These are phyloP conservation scores for Homarus gammarus DNA, from an alignment of 2,888 invertebrate genomes.

Conservation along the genomic window DNA sequence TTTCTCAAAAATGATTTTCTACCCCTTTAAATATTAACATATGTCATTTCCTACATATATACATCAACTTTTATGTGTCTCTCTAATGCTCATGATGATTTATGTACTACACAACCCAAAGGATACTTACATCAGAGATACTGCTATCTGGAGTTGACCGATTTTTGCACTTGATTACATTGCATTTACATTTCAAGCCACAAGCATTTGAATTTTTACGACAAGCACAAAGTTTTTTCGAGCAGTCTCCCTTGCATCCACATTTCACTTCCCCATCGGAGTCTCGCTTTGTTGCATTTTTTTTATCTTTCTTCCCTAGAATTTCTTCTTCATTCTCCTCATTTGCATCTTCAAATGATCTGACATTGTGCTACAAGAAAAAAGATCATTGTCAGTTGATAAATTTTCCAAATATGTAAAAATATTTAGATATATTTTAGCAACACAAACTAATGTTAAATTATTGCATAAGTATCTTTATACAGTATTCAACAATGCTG, in stretches of 20 bases:
- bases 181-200: conserved; percentile 58
- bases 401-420: not conserved
- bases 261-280: conserved; percentile 56
- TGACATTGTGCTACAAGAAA: not conserved
- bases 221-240: conserved; percentile 59
- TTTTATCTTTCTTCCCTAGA: not conserved
- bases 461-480: too few relatives aligned
- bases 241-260: conserved; percentile 67
- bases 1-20: too few relatives aligned
- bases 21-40: too few relatives aligned
- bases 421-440: not conserved
- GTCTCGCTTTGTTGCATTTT: conserved; percentile 24
- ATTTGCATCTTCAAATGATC: conserved; percentile 1
- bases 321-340: not conserved
- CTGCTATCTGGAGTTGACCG: conserved; percentile 78
- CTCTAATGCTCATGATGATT: not conserved
- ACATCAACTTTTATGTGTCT: not conserved
- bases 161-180: conserved; percentile 61
- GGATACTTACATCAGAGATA: conserved; percentile 46
- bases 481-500: too few relatives aligned
- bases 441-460: not conserved
- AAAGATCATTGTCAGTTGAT: too few relatives aligned
- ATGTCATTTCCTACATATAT: too few relatives aligned
- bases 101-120: not conserved
- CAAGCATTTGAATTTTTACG: conserved; percentile 49